These are phyloP conservation scores for Procavia capensis DNA, from an alignment of 2,113 vertebrate genomes.

Conservation along the genomic window DNA sequence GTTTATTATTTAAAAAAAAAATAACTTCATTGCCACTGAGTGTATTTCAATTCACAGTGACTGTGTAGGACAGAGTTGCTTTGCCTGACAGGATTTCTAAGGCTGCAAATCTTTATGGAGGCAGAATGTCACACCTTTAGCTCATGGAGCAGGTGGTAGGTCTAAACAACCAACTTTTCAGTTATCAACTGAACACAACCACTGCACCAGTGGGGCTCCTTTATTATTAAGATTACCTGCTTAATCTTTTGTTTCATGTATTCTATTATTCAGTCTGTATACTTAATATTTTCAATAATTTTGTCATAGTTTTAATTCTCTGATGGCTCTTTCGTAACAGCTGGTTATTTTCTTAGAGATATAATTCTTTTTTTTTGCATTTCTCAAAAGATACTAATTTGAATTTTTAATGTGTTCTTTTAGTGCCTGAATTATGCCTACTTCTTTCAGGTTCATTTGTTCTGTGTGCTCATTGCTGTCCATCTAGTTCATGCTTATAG, in stretches of 20 bases:
- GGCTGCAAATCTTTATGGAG: not conserved
- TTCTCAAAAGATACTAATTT: conserved; percentile 1
- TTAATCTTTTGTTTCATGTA: not conserved
- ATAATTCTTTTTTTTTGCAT: not conserved
- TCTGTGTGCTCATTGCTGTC: conserved; percentile 1
- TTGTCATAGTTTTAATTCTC: not conserved
- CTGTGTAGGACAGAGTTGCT: not conserved
- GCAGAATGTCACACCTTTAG: not conserved
- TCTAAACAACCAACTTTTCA: not conserved
- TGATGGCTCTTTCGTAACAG: not conserved
- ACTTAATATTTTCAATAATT: not conserved
- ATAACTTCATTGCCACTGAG: not conserved
- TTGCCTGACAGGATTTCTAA: not conserved
- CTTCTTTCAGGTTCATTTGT: not conserved
- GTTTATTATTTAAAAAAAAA: not conserved
- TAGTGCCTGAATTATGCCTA: conserved; percentile 2
- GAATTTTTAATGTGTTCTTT: conserved; percentile 37
- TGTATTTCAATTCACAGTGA: not conserved
- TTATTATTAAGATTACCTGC: not conserved
- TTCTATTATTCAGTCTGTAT: not conserved
- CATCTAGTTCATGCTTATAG: not conserved
- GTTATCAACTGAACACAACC: not conserved
- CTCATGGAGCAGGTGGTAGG: not conserved
- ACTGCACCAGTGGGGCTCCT: not conserved
- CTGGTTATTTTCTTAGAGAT: not conserved